Evolutionary conservation across 2,797 vertebrate genomes (phyloP).

Genomic region (Premnoplex brunnescens): DNA sequence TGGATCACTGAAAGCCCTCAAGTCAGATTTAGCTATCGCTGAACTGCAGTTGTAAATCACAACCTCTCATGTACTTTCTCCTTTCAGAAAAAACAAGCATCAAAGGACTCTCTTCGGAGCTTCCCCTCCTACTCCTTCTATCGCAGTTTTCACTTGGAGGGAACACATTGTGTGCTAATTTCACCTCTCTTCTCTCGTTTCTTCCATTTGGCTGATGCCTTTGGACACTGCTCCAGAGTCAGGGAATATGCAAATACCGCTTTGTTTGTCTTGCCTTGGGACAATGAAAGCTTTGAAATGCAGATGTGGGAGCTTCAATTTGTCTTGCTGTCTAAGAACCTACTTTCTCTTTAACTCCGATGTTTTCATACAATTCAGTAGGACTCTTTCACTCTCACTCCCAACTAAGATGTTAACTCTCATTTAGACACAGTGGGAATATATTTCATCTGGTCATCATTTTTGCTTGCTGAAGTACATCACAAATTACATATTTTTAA

Average conservation of each 20-base stretch:
- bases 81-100: background rate
- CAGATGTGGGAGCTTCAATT: conserved; percentile 33
- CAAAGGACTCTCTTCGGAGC: conserved; percentile 11
- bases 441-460: background rate
- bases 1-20: background rate
- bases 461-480: background rate
- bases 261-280: conserved; percentile 54
- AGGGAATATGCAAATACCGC: conserved; percentile 43
- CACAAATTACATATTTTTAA: background rate
- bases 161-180: conserved; percentile 26
- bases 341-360: conserved; percentile 15
- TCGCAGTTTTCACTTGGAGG: conserved; percentile 16
- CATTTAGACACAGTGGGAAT: background rate
- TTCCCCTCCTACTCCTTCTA: background rate
- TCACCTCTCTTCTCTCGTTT: background rate
- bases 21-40: conserved; percentile 1
- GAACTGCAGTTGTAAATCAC: conserved; percentile 25
- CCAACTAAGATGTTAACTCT: background rate
- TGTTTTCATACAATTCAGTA: background rate
- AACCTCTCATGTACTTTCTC: background rate
- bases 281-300: conserved; percentile 56
- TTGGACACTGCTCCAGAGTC: conserved; percentile 11
- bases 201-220: background rate
- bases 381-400: background rate
- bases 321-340: conserved; percentile 1